phyloP scores from a whole-genome alignment of 2,797 vertebrate species.

The Poecilia gillii region DNA sequence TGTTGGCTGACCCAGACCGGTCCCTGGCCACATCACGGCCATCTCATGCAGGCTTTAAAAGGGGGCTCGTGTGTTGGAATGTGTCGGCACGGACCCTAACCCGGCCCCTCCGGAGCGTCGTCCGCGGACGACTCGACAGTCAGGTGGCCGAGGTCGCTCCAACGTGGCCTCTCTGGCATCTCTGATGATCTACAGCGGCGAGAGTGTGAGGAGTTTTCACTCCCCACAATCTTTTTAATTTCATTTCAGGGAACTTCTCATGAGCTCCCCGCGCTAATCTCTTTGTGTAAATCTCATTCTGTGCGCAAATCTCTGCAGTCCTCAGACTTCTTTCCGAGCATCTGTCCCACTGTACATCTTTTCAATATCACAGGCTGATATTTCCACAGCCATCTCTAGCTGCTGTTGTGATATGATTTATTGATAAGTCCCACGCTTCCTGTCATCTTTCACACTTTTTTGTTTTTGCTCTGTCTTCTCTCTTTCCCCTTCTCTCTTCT shows the following conservation, averaged over 20 bases:
- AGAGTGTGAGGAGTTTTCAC: not conserved
- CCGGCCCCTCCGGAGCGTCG: slow-evolving; percentile 50
- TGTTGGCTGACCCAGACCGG: slow-evolving; percentile 63
- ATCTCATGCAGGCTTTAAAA: slow-evolving; percentile 63
- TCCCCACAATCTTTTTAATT: slow-evolving; percentile 26
- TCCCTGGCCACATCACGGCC: slow-evolving; percentile 57
- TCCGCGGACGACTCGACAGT: slow-evolving; percentile 54
- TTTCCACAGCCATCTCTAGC: slow-evolving; percentile 29
- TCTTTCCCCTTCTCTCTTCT: slow-evolving; percentile 42
- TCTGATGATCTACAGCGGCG: slow-evolving; percentile 34
- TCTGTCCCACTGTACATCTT: slow-evolving; percentile 15
- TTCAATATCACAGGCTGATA: slow-evolving; percentile 11
- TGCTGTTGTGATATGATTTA: slow-evolving; percentile 46
- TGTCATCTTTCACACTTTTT: slow-evolving; percentile 50
- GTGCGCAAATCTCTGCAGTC: slow-evolving; percentile 21
- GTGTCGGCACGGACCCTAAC: slow-evolving; percentile 46
- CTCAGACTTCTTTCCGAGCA: slow-evolving; percentile 9
- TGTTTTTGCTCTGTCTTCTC: slow-evolving; percentile 35
- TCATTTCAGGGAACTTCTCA: slow-evolving; percentile 20
- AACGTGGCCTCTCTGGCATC: slow-evolving; percentile 25
- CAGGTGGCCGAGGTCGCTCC: slow-evolving; percentile 49
- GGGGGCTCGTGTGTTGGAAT: slow-evolving; percentile 55
- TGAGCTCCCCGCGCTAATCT: slow-evolving; percentile 20
- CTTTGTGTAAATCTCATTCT: slow-evolving; percentile 28
- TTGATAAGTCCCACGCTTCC: slow-evolving; percentile 59